Conservation (phyloP, 2,888 invertebrate species). For the Polietes domitor region DNA sequence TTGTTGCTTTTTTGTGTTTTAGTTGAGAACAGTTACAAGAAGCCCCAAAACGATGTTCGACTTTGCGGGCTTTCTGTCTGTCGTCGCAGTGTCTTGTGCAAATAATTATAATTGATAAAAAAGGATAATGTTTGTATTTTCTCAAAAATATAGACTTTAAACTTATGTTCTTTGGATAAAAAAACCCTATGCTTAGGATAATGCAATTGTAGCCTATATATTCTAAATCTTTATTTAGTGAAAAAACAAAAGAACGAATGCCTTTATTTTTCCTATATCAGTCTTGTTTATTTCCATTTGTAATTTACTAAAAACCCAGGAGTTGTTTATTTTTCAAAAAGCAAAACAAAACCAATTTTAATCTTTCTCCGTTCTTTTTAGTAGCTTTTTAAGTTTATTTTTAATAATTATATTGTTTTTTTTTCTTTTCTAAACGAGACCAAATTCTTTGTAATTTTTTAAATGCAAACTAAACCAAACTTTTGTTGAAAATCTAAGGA, state of each 20-base stretch:
- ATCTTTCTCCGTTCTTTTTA: slow-evolving; percentile 7
- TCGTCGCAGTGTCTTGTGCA: slow-evolving; percentile 79
- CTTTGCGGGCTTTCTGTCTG: slow-evolving; percentile 64
- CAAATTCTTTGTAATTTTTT: not conserved
- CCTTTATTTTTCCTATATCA: slow-evolving; percentile 21
- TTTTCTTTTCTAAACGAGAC: not conserved
- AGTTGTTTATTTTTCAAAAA: not conserved
- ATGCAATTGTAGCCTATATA: slow-evolving; percentile 32
- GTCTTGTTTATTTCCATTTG: slow-evolving; percentile 10
- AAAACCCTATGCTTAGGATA: slow-evolving; percentile 8
- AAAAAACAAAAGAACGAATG: slow-evolving; percentile 7
- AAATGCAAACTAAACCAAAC: not conserved
- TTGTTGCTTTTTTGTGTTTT: slow-evolving; percentile 65
- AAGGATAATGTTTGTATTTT: not conserved
- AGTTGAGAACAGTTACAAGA: slow-evolving; percentile 14
- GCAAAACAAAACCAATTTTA: not conserved
- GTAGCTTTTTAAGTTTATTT: not conserved
- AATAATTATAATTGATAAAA: slow-evolving; percentile 61
- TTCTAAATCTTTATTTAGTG: slow-evolving; percentile 26
- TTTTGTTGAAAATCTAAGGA: not conserved
- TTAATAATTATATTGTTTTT: slow-evolving; percentile 22
- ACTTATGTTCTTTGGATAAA: not conserved
- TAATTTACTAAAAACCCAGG: not conserved
- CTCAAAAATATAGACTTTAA: slow-evolving; percentile 1
- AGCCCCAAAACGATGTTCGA: slow-evolving; percentile 49